Percentiles rank a stretch among this genome's conserved stretches.
Evolutionary conservation across 2,888 invertebrate genomes (phyloP).

Genomic region (Drosophila borborema): DNA sequence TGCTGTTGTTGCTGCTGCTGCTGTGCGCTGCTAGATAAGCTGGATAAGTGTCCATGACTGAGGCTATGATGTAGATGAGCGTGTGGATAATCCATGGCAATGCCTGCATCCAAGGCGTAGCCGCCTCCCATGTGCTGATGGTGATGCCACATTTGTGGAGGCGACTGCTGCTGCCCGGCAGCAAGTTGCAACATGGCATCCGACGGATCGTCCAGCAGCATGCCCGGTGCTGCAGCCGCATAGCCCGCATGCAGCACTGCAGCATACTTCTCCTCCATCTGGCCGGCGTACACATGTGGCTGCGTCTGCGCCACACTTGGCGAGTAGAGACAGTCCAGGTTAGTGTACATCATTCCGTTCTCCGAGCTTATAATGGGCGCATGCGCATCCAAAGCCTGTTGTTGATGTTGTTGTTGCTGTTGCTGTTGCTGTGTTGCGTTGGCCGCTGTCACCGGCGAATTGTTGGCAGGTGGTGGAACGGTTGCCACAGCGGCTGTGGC

Average conservation of each 20-base stretch:
- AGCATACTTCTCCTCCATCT: conserved; percentile 85
- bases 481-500: conserved; percentile 81
- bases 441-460: conserved; percentile 74
- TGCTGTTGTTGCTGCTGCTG: conserved; percentile 65
- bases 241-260: conserved; percentile 87
- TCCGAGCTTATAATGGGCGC: conserved; percentile 92
- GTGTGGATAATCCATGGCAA: conserved; percentile 79
- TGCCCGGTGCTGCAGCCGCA: conserved; percentile 71
- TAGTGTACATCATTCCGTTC: conserved; percentile 95
- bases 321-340: conserved; percentile 90
- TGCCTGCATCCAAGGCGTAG: conserved; percentile 66
- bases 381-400: conserved; percentile 70
- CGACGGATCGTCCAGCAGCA: conserved; percentile 79
- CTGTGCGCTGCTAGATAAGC: conserved; percentile 59
- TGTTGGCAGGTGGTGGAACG: conserved; percentile 77
- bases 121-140: conserved; percentile 77
- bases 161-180: conserved; percentile 67
- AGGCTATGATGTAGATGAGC: conserved; percentile 82
- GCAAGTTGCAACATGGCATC: conserved; percentile 82
- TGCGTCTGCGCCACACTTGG: conserved; percentile 77
- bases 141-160: conserved; percentile 82
- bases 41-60: conserved; percentile 69
- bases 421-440: conserved; percentile 69
- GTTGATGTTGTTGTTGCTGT: conserved; percentile 37
- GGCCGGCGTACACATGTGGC: conserved; percentile 62